Evolutionary conservation across 2,113 vertebrate genomes (phyloP), one percentile per base, ranked within the genome.

Genomic region (Emberiza fucata): DNA sequence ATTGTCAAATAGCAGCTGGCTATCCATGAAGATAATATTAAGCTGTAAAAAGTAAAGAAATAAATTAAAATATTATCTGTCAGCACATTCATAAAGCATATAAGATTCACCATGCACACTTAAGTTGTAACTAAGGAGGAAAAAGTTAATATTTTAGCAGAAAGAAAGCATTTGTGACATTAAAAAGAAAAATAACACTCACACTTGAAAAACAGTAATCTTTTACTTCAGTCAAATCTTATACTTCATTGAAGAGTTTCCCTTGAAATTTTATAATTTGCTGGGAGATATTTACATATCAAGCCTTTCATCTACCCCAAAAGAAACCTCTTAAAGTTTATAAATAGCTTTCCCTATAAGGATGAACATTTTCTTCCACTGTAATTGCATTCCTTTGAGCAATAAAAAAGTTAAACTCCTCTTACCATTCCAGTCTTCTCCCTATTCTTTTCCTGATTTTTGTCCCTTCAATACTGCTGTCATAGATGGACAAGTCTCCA

Each of bases 261-360:
- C 45, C 69, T 66, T 59, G 59, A 93, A 92, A 90, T 84, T 66
- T 57, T n/a, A 61, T 70, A 17, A 92, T 81, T 86, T 91, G 11
- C 78, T 69, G 31, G 27, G 16, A 86, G 61, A 86, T 78, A 94
- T 88, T 92, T 93, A 90, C 59, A 87, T 86, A 90, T 59, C 24
- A 83, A 75, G 28, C 35, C 70, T 96, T 92, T 92, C 69, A 93
- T 61, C 72, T 88, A 64, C 28, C 40, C 65, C n/a, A 68, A 78
- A 95, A 89, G 75, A 92, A 94, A 90, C 15, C 20, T 79, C 75
- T 91, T 50, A 37, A 33, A 81, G 40, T 75, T 84, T 95, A 94
- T 71, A 94, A 91, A 93, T 84, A 93, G 69, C 40, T 90, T 84
- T 93, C 76, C 70, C 72, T 90, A 17, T 33, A 88, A 73, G 64